Base-by-base conservation (phyloP, 2,797 vertebrate genomes). In the Cichlasoma orientale region DNA sequence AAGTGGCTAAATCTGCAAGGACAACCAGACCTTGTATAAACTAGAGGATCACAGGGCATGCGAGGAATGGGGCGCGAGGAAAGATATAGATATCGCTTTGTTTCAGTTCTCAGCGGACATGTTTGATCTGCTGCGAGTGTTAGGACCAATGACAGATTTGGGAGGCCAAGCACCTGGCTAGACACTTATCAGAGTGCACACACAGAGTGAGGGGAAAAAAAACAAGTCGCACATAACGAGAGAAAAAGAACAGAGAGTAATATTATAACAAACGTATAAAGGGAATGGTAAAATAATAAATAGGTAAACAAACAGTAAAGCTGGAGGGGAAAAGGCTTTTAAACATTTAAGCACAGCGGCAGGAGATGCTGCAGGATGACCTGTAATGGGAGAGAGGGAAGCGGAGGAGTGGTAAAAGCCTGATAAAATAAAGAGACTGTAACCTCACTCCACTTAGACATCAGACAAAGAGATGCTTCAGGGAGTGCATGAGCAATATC, bases 1-100 rank as follows among this genome's bases (percentile, higher is more conserved):
- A 96, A 97, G 95, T 88, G 91, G 92, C 94, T 94, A 94, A 96
- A 96, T 97, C 93, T 95, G 94, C 92, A 94, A 95, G 95, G 95
- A 95, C 94, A 95, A 93, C 92, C 92, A 94, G 93, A 90, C 94
- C 95, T 95, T 95, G 94, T 95, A 94, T 95, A 96, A 96, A 92
- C 72, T 76, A 82, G 38, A 63, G 55, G 76, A 87, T 88, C 83
- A 87, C 19, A 76, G 44, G 41, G 27, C 44, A 55, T 38, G 56
- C 78, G 13, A n/a, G 72, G 80, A 82, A 78, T n/a, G 25, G 44
- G 78, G 78, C 58, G 74, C 7, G 27, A 61, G 33, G 75, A 44
- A 78, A 81, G 70, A 69, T 38, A 57, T 18, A 75, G 11, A 85
- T 68, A 74, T 66, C 55, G 44, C 70, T 72, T 82, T 83, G 41